Evolutionary conservation across 2,797 vertebrate species (phyloP).

Genomic region (Rhinophrynus dorsalis): DNA sequence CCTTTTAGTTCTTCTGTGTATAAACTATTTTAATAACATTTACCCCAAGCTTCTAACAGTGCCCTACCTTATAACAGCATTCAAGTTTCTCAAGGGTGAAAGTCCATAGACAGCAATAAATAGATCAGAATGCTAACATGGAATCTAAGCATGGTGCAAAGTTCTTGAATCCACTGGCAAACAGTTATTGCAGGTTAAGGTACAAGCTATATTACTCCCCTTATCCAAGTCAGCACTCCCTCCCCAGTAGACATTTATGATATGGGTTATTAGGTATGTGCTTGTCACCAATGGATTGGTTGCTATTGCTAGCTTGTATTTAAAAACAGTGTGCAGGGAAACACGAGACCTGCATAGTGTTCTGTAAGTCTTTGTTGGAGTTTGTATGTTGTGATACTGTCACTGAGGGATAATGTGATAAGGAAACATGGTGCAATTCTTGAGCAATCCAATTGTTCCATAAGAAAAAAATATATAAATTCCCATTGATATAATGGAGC

Average conservation of each 20-base stretch:
- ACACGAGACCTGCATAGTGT: no score
- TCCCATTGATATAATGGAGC: no score
- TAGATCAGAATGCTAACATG: neutral
- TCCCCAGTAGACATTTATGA: slow-evolving; percentile 21
- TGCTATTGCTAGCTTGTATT: no score
- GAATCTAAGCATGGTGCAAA: slow-evolving; percentile 13
- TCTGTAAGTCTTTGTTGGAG: no score
- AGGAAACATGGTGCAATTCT: no score
- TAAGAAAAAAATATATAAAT: no score
- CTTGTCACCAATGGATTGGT: neutral
- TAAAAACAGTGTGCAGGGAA: no score
- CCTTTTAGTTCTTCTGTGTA: no score
- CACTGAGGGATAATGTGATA: no score
- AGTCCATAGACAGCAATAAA: slow-evolving; percentile 10
- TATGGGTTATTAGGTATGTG: neutral
- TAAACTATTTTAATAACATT: no score
- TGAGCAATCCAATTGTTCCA: no score
- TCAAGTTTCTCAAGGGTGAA: slow-evolving; percentile 7
- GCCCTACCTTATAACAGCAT: neutral
- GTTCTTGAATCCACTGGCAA: slow-evolving; percentile 9
- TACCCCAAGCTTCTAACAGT: neutral
- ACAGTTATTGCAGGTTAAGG: slow-evolving; percentile 36
- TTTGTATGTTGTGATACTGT: no score
- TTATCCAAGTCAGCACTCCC: slow-evolving; percentile 11
- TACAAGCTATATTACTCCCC: slow-evolving; percentile 18